Percentiles rank a stretch among this genome's conserved stretches.
These are phyloP conservation scores for Corticium candelabrum DNA, from an alignment of 37 sponge, comb jelly and placozoan genomes.

Conservation along the genomic window DNA sequence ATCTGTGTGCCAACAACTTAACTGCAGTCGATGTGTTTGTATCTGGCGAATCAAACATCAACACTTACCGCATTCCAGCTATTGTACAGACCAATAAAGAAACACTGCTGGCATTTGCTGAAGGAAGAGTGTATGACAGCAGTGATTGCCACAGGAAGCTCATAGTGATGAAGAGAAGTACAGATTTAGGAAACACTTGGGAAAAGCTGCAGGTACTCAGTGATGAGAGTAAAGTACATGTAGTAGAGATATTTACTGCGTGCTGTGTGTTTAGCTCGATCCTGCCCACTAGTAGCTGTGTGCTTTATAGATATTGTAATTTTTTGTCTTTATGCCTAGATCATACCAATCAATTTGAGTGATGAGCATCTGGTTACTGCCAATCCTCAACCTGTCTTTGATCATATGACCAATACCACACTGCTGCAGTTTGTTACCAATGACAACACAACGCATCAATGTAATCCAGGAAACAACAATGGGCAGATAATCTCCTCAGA, in stretches of 20 bases:
- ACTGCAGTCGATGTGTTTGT: not conserved
- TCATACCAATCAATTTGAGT: not conserved
- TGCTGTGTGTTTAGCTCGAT: too few relatives aligned
- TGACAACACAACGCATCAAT: not conserved
- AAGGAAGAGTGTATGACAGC: not conserved
- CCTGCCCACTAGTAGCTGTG: too few relatives aligned
- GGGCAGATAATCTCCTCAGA: not conserved
- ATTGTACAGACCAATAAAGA: not conserved
- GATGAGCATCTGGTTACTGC: not conserved
- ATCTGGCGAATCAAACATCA: not conserved
- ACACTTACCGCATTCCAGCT: conserved; percentile 1
- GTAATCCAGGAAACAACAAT: not conserved
- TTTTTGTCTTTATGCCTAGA: not conserved
- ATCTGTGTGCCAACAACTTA: not conserved
- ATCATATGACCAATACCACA: not conserved
- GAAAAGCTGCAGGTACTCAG: not conserved
- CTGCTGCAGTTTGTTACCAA: not conserved
- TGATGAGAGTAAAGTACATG: not conserved
- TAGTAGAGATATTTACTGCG: too few relatives aligned
- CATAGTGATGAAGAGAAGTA: not conserved
- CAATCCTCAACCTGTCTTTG: conserved; percentile 2
- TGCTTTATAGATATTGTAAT: too few relatives aligned
- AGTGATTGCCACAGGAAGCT: conserved; percentile 5
- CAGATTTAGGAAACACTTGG: not conserved
- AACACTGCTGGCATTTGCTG: conserved; percentile 2